These are phyloP conservation scores for Labeo calbasu DNA, from an alignment of 2,797 vertebrate genomes.

Conservation along the genomic window DNA sequence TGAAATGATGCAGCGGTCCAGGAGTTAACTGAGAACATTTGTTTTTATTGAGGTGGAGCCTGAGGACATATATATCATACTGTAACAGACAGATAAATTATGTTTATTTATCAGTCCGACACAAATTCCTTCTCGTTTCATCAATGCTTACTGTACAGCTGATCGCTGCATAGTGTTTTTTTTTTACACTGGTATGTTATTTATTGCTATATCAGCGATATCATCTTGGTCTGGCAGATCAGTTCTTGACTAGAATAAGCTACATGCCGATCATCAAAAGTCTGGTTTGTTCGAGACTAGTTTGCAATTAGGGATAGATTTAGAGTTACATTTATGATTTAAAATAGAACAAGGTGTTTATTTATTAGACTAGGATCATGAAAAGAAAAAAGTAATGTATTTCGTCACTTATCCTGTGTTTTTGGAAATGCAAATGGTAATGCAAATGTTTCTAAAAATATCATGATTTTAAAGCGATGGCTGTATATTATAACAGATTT, in stretches of 20 bases:
- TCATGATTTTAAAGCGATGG: neutral
- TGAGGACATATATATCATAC: neutral
- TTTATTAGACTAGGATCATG: neutral
- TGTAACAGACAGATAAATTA: neutral
- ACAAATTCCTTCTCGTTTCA: neutral
- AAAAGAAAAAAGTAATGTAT: neutral
- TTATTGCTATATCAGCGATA: neutral
- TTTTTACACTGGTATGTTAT: neutral
- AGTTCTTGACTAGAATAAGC: neutral
- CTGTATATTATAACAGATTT: neutral
- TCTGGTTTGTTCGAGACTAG: neutral
- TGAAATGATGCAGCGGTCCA: slow-evolving; percentile 19
- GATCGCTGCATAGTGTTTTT: neutral
- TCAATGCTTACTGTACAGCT: neutral
- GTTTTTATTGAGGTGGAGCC: neutral
- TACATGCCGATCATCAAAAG: neutral
- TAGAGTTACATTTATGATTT: neutral
- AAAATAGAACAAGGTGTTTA: neutral
- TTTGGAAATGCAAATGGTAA: neutral
- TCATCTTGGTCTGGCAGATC: neutral
- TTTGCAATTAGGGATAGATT: neutral
- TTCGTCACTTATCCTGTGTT: neutral
- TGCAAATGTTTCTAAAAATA: neutral
- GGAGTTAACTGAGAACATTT: slow-evolving; percentile 23
- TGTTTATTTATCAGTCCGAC: neutral